A percentile compares a stretch with the other conserved stretches of the same genome.
These are phyloP conservation scores for Pollenia angustigena DNA, from an alignment of 2,888 invertebrate genomes.

Conservation along the genomic window DNA sequence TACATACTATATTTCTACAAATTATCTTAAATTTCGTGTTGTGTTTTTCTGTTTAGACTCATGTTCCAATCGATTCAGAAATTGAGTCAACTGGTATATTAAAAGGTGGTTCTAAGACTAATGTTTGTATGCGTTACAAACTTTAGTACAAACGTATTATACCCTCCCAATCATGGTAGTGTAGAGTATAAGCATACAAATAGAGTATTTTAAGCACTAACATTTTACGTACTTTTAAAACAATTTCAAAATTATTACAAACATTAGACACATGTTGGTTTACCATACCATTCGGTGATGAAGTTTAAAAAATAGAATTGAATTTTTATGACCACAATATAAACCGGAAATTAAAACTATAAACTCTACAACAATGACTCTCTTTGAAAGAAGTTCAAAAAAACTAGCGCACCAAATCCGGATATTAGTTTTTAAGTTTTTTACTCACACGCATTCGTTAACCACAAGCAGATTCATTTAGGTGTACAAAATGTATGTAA, in stretches of 20 bases:
- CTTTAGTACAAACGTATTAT: no score
- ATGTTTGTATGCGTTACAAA: no score
- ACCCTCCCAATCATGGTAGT: no score
- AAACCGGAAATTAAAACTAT: constrained; percentile 70
- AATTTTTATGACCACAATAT: constrained; percentile 62
- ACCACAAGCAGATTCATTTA: constrained; percentile 11
- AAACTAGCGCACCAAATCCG: constrained; percentile 27
- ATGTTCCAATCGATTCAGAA: no score
- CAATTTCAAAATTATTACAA: no score
- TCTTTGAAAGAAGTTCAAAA: constrained; percentile 1
- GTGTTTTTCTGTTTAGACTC: no score
- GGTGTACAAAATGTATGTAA: not conserved
- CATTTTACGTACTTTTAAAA: not conserved
- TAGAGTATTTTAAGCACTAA: no score
- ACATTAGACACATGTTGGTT: not conserved
- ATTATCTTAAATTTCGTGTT: no score
- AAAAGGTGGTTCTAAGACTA: no score
- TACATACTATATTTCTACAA: no score
- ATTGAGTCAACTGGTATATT: no score
- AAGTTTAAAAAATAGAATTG: not conserved
- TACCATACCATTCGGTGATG: not conserved
- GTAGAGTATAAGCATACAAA: no score
- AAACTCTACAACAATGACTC: constrained; percentile 47
- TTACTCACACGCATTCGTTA: not conserved
- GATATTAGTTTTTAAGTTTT: constrained; percentile 68